Evolutionary conservation across 2,797 vertebrate genomes (phyloP).

Genomic region (Coregonus suidteri): DNA sequence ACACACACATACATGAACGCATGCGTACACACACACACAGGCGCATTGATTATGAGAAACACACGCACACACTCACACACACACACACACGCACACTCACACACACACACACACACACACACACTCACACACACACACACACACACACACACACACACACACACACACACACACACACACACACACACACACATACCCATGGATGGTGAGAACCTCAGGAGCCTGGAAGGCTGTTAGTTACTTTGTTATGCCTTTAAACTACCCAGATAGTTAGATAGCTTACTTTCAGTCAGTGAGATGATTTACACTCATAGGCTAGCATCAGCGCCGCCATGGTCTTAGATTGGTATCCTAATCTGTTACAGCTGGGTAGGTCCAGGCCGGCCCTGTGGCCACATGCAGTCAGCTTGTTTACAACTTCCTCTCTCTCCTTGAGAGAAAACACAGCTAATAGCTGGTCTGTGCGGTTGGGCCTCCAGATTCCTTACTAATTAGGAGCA

Average conservation of each 20-base stretch:
- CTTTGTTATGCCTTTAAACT: neutral
- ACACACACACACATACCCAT: neutral
- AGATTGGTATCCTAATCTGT: constrained; percentile 54
- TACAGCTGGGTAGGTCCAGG: constrained; percentile 58
- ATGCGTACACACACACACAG: too few relatives aligned
- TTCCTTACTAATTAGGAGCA: constrained; percentile 73
- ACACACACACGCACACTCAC: too few relatives aligned
- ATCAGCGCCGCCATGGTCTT: constrained; percentile 43
- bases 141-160: too few relatives aligned
- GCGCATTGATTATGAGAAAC: too few relatives aligned
- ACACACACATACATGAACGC: too few relatives aligned
- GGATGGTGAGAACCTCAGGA: neutral
- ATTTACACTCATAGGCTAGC: constrained; percentile 54
- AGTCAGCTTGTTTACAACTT: constrained; percentile 44
- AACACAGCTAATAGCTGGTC: constrained; percentile 58
- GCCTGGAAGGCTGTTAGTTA: neutral
- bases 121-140: too few relatives aligned
- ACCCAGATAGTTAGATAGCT: constrained; percentile 6
- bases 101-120: too few relatives aligned
- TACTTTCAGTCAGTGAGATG: constrained; percentile 45
- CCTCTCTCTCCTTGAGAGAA: constrained; percentile 46
- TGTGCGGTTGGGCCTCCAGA: constrained; percentile 57
- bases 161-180: too few relatives aligned
- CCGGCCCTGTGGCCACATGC: constrained; percentile 17
- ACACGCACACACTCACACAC: too few relatives aligned